Conservation (phyloP, 1,140 invertebrate genomes). For the Oedothorax gibbosus region DNA sequence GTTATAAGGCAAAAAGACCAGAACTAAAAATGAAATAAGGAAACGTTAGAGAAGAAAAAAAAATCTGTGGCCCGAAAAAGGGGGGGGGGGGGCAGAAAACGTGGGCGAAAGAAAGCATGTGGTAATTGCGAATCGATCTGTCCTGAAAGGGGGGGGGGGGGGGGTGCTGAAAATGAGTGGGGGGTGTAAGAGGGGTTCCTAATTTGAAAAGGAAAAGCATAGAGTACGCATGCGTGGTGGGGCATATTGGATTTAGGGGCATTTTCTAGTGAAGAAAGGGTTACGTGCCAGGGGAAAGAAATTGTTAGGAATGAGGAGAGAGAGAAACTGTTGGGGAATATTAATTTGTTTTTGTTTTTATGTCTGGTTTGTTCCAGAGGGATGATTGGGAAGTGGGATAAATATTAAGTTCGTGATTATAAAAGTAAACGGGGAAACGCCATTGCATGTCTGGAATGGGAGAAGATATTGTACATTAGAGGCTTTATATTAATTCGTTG, state of each 20-base stretch:
- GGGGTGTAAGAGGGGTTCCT: constrained; percentile 1
- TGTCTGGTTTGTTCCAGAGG: too few relatives aligned
- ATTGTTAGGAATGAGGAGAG: background rate
- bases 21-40: background rate
- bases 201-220: constrained; percentile 37
- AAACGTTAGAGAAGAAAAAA: background rate
- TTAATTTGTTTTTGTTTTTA: too few relatives aligned
- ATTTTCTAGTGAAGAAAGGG: constrained; percentile 35
- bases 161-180: constrained; percentile 33
- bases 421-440: too few relatives aligned
- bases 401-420: too few relatives aligned
- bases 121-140: constrained; percentile 58
- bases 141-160: constrained; percentile 30
- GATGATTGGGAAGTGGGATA: too few relatives aligned
- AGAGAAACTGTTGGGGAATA: background rate
- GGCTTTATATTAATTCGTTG: too few relatives aligned
- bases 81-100: background rate
- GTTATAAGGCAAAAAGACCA: too few relatives aligned
- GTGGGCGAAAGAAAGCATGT: constrained; percentile 42
- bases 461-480: too few relatives aligned
- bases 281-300: background rate
- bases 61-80: background rate
- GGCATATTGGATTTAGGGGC: constrained; percentile 40
- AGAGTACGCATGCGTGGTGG: constrained; percentile 4
- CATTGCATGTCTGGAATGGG: too few relatives aligned